Evolutionary conservation across 2,113 vertebrate genomes (phyloP).

Genomic region (Anarhynchus alexandrinus): DNA sequence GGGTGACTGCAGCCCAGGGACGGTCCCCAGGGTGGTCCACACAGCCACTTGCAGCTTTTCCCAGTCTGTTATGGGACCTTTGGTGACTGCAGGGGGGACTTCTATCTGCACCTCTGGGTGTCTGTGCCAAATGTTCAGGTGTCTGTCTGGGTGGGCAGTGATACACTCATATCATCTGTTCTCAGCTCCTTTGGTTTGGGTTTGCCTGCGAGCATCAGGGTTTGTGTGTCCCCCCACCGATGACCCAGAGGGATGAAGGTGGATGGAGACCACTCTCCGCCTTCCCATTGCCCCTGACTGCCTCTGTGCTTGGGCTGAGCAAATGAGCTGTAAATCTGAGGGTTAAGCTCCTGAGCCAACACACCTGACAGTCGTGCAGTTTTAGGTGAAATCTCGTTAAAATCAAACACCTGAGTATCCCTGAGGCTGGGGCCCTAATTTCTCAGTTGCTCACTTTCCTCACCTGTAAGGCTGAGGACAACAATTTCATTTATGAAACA

Average conservation of each 20-base stretch:
- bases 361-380: not conserved
- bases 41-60: not conserved
- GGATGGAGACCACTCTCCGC: not conserved
- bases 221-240: not conserved
- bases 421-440: not conserved
- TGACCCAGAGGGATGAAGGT: not conserved
- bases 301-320: not conserved
- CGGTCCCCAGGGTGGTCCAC: not conserved
- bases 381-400: conserved; percentile 13
- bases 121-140: not conserved
- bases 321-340: not conserved
- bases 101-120: not conserved
- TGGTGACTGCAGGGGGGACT: not conserved
- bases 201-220: fast-evolving
- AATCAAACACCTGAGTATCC: not conserved
- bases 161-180: fast-evolving
- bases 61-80: fast-evolving
- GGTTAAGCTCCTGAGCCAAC: not conserved
- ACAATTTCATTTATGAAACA: conserved; percentile 27
- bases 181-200: not conserved
- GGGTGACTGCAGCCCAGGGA: not conserved
- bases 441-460: not conserved
- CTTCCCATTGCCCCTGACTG: not conserved
- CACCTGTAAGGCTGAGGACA: not conserved
- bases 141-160: fast-evolving